These are phyloP conservation scores for Glaucidium brasilianum DNA, from an alignment of 2,113 vertebrate species.

Conservation along the genomic window DNA sequence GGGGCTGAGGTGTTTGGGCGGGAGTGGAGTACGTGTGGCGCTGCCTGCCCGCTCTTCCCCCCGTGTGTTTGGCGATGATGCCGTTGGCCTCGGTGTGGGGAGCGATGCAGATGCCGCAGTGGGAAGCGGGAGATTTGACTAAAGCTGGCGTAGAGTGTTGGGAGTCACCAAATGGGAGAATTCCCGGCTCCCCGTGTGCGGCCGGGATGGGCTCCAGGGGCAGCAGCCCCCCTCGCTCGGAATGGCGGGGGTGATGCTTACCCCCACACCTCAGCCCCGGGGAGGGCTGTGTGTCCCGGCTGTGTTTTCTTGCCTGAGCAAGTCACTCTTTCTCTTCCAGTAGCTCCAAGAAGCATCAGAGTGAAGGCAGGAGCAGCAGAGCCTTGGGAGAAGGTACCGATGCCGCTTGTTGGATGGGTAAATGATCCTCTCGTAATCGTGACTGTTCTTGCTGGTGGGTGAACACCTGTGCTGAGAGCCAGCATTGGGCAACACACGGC, in stretches of 20 bases:
- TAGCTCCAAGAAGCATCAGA: background rate
- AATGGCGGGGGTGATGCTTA: background rate
- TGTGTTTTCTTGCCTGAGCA: background rate
- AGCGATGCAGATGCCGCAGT: background rate
- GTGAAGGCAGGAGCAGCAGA: background rate
- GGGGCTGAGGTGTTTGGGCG: too few species aligned
- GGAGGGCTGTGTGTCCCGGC: too few species aligned
- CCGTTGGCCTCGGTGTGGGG: too few species aligned
- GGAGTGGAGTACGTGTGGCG: background rate
- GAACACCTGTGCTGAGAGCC: fast-evolving
- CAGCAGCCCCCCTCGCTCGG: background rate
- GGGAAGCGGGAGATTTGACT: background rate
- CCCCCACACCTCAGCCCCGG: fast-evolving
- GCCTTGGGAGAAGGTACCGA: background rate
- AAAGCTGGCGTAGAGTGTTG: background rate
- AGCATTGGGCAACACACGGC: background rate
- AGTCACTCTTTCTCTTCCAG: background rate
- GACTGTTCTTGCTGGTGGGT: fast-evolving
- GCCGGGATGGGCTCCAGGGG: background rate
- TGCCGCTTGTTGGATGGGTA: background rate
- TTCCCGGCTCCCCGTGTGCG: too few species aligned
- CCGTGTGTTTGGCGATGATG: background rate
- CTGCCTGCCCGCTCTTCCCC: too few species aligned
- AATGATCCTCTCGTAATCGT: background rate
- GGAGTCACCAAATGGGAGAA: background rate